Percentiles rank a stretch among this genome's conserved stretches.
Conservation (phyloP, 2,888 invertebrate genomes). For the Pyralis farinalis region DNA sequence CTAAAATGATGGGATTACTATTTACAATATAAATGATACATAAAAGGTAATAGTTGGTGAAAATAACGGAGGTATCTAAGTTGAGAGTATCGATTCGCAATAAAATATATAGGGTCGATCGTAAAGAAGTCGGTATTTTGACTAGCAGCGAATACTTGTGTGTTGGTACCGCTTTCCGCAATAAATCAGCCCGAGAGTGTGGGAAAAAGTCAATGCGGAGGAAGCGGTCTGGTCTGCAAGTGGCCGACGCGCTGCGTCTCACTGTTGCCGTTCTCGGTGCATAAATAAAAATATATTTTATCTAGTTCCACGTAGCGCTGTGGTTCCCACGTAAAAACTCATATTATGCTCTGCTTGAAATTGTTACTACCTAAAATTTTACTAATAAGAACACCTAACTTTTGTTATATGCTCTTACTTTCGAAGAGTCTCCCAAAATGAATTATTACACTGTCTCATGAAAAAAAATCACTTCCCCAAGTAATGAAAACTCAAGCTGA, state of each 20-base stretch:
- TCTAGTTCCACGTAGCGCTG: too few species aligned
- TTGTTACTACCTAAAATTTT: slow-evolving; percentile 20
- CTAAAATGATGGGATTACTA: slow-evolving; percentile 15
- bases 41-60: slow-evolving; percentile 17
- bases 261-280: neutral
- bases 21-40: slow-evolving; percentile 12
- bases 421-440: slow-evolving; percentile 63
- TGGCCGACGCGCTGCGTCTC: slow-evolving; percentile 45
- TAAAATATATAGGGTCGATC: slow-evolving; percentile 61
- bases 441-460: slow-evolving; percentile 74
- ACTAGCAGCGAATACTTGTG: slow-evolving; percentile 51
- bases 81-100: slow-evolving; percentile 51
- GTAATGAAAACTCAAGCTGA: slow-evolving; percentile 78
- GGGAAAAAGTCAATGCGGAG: slow-evolving; percentile 53
- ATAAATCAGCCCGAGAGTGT: slow-evolving; percentile 60
- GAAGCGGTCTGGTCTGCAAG: slow-evolving; percentile 51
- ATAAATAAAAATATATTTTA: too few species aligned
- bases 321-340: too few species aligned
- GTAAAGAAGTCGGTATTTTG: slow-evolving; percentile 60
- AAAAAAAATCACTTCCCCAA: slow-evolving; percentile 73
- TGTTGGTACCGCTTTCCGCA: slow-evolving; percentile 48
- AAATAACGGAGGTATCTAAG: slow-evolving; percentile 35
- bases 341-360: neutral
- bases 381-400: slow-evolving; percentile 31
- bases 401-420: slow-evolving; percentile 49